Evolutionary conservation across 30 jellyfish, hydroid and myxozoan genomes (phyloP), one percentile per base, ranked within the genome.

Genomic region (Nemopilema nomurai): DNA sequence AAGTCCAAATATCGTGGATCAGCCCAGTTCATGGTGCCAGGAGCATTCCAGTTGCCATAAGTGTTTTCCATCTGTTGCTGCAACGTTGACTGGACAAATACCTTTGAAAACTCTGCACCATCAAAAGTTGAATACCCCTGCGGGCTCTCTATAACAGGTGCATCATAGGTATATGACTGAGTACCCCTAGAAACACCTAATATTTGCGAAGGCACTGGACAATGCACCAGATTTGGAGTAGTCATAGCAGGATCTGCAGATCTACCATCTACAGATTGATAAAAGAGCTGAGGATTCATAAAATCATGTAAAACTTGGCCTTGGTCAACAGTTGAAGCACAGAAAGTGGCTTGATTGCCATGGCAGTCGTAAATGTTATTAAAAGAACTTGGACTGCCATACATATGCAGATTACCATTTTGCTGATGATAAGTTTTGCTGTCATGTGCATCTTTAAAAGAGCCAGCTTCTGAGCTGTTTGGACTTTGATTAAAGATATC

Each of bases 101-200:
- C 71, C 62, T 62, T 69, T 16, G 91, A 82, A 30, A 82, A 82
- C 25, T 49, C 79, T 16, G 79, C 78, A n/a, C 71, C 84, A 23
- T 82, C 78, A 70, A 82, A 82, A 3, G 27, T 8, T n/a, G 72
- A 63, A 63, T 4, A 63, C 1, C 26, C 65, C 64, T 30, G 64
- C 23, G 25, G 66, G 29, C 65, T 24, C 1, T 18, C 57, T 41
- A 41, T 3, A 41, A 41, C 13, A 13, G 57, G 57, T 6, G 57
- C 57, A 41, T 41, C 57, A 41, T 3, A 41, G 57, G 6, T 41
- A 41, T 41, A 41, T 41, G 57, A 41, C 57, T 41, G 57, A 41
- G 6, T 41, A 41, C 57, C 13, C 13, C 57, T 41, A 41, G 57
- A 41, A 41, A 41, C 13, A 13, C 13, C 13, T 13, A 41, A 41